Percentiles rank a stretch among this genome's conserved stretches.
phyloP scores from a whole-genome alignment of 2,888 invertebrate species.

The Bursaphelenchus okinawaensis region DNA sequence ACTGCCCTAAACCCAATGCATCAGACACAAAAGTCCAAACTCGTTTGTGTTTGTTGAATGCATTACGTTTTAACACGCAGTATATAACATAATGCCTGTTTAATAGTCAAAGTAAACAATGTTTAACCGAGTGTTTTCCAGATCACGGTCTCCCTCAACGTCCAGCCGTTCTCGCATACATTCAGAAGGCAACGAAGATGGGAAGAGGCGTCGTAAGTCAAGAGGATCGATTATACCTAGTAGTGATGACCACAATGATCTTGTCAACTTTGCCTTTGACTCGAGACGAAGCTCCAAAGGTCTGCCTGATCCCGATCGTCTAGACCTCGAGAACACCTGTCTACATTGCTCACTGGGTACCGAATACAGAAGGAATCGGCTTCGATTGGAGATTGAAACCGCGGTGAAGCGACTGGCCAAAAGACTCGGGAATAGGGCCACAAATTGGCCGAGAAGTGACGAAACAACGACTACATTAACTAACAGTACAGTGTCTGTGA shows the following conservation, averaged over 20 bases:
- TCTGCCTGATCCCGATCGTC: neutral
- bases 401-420: constrained; percentile 51
- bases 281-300: constrained; percentile 7
- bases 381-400: constrained; percentile 48
- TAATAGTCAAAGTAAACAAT: neutral
- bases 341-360: constrained; percentile 31
- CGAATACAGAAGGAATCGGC: constrained; percentile 26
- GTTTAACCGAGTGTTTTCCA: constrained; percentile 6
- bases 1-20: no score
- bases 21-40: constrained; percentile 7
- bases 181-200: constrained; percentile 30
- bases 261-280: neutral
- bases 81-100: no score
- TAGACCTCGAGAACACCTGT: constrained; percentile 17
- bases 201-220: constrained; percentile 14
- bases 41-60: neutral
- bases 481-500: constrained; percentile 10
- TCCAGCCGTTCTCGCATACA: constrained; percentile 28
- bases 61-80: no score
- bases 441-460: constrained; percentile 17
- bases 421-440: constrained; percentile 35
- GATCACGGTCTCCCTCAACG: constrained; percentile 29
- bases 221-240: constrained; percentile 4
- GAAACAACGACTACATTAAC: constrained; percentile 15
- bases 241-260: neutral